A percentile compares a stretch with the other conserved stretches of the same genome.
These are phyloP conservation scores for Amazona guildingii DNA, from an alignment of 2,113 vertebrate genomes.

Conservation along the genomic window DNA sequence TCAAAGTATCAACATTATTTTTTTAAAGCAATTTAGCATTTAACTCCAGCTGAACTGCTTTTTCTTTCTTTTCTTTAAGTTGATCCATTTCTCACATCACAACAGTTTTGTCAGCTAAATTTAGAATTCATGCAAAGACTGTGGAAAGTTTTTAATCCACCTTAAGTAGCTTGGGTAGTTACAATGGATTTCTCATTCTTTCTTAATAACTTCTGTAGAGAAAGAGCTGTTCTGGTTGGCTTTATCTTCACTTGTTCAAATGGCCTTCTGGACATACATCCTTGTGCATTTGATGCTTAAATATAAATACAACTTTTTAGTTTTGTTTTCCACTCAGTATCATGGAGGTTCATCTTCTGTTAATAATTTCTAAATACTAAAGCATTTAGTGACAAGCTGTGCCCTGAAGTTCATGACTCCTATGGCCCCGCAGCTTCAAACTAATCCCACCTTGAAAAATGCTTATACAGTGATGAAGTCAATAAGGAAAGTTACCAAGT, in stretches of 20 bases:
- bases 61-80: not conserved
- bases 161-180: not conserved
- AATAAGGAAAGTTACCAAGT: not conserved
- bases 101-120: not conserved
- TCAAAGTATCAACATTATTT: not conserved
- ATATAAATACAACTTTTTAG: not conserved
- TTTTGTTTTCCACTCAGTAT: not conserved
- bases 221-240: not conserved
- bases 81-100: not conserved
- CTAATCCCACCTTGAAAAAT: not conserved
- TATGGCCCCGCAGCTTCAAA: not conserved
- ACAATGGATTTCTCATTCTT: not conserved
- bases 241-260: not conserved
- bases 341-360: not conserved
- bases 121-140: not conserved
- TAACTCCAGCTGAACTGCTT: not conserved
- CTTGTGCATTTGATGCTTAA: not conserved
- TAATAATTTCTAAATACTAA: not conserved
- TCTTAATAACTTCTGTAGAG: not conserved
- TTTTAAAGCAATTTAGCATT: not conserved
- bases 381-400: not conserved
- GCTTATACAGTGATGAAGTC: not conserved
- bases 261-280: not conserved
- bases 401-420: not conserved
- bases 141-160: not conserved